These are phyloP conservation scores for Thryonomys swinderianus DNA, from an alignment of 2,113 vertebrate genomes.

Conservation along the genomic window DNA sequence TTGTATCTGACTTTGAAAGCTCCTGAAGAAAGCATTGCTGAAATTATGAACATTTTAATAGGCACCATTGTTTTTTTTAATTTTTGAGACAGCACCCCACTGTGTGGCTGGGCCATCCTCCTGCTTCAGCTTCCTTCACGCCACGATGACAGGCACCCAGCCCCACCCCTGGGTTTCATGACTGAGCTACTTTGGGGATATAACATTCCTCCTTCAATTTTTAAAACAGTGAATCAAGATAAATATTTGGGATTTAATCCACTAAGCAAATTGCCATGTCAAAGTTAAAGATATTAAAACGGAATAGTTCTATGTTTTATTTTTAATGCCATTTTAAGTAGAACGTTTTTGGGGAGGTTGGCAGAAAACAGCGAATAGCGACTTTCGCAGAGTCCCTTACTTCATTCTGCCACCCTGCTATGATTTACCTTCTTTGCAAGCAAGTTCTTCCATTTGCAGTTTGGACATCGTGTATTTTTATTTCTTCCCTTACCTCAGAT, in stretches of 20 bases:
- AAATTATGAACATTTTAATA: not conserved
- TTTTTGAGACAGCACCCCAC: not conserved
- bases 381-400: not conserved
- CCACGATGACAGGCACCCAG: not conserved
- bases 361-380: not conserved
- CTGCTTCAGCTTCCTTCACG: not conserved
- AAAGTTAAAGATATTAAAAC: not conserved
- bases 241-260: not conserved
- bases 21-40: slow-evolving; percentile 11
- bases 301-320: not conserved
- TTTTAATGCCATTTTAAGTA: not conserved
- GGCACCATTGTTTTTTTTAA: not conserved
- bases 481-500: not conserved
- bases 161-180: not conserved
- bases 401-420: not conserved
- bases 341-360: not conserved
- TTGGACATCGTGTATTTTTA: not conserved
- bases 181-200: not conserved
- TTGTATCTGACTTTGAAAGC: not conserved
- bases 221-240: not conserved
- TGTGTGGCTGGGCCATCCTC: not conserved
- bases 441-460: not conserved
- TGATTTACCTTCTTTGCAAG: not conserved
- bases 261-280: not conserved
- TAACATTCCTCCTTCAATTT: not conserved